A percentile compares a stretch with the other conserved stretches of the same genome.
Conservation (phyloP, 2,113 vertebrate genomes). For the Microcebus murinus region DNA sequence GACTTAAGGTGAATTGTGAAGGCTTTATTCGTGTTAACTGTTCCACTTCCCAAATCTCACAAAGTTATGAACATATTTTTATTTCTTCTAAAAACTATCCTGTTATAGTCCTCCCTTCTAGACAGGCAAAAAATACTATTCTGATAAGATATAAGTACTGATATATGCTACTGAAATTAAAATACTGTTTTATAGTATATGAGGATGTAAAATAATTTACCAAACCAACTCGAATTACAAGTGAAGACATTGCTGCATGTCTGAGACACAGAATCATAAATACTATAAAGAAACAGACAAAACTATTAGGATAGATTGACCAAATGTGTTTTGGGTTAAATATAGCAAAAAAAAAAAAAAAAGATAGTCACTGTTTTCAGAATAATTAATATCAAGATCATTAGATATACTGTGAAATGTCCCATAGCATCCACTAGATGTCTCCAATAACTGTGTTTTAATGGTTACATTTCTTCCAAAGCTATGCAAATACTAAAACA, state of each 20-base stretch:
- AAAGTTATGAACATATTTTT: not conserved
- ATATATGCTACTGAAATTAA: not conserved
- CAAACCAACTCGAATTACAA: not conserved
- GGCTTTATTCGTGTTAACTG: not conserved
- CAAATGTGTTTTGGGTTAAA: not conserved
- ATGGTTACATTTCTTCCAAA: not conserved
- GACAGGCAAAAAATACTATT: not conserved
- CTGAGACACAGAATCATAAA: not conserved
- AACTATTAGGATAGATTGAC: not conserved
- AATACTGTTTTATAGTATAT: not conserved
- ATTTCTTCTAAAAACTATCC: not conserved
- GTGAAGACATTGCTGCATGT: not conserved
- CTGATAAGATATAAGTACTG: not conserved
- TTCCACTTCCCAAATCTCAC: not conserved
- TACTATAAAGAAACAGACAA: not conserved
- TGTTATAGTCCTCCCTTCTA: not conserved
- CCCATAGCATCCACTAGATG: conserved; percentile 27
- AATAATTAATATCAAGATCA: not conserved
- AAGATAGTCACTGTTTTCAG: not conserved
- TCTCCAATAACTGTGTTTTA: conserved; percentile 28
- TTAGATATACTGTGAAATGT: conserved; percentile 15
- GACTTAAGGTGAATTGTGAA: not conserved
- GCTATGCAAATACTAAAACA: not conserved
- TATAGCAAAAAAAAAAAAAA: not conserved
- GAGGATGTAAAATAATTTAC: not conserved